Evolutionary conservation across 2,797 vertebrate genomes (phyloP), one percentile per base, ranked within the genome.

Genomic region (Alcedo atthis): DNA sequence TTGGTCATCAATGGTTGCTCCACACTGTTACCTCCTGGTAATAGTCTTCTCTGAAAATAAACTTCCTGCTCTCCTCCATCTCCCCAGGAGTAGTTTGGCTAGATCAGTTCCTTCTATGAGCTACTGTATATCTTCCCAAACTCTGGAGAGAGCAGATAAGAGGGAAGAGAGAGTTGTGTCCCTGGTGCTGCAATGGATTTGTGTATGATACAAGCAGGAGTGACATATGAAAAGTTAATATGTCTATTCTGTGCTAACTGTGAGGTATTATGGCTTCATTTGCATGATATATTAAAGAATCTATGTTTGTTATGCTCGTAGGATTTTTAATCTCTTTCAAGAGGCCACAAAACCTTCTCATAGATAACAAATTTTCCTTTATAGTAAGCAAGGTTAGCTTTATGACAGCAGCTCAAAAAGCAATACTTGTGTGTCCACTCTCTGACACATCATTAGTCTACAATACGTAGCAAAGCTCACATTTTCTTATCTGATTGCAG

Each of bases 401-500:
- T 74, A 21, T 85, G 69, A 81, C 76, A 83, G 66, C 57, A 68
- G 24, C 46, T 90, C 43, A 77, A 82, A 82, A 85, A 80, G 33
- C 6, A 70, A 26, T 87, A 53, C 78, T 80, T 93, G 43, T 71
- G 61, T 85, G 86, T 66, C 62, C 32, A 42, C 40, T 93, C 76
- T 81, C 53, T 49, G 32, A 62, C 84, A 89, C 90, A 67, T 82
- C 76, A 85, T 96, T 92, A 89, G 92, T 91, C 73, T 81, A 15
- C 75, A 62, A 40, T 80, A 70, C 4, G 12, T 90, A 92, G 81
- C 80, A 93, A 89, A 89, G 42, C n/a, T 94, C 55, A 30, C 42
- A n/a, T 81, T 37, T 74, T 90, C 85, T 89, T 94, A 94, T 95
- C 92, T 92, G 86, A 78, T 85, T 81, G 28, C 43, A 93, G 73